A percentile compares a stretch with the other conserved stretches of the same genome.
phyloP scores from a whole-genome alignment of 2,113 vertebrate species.

The Amazona vittata region DNA sequence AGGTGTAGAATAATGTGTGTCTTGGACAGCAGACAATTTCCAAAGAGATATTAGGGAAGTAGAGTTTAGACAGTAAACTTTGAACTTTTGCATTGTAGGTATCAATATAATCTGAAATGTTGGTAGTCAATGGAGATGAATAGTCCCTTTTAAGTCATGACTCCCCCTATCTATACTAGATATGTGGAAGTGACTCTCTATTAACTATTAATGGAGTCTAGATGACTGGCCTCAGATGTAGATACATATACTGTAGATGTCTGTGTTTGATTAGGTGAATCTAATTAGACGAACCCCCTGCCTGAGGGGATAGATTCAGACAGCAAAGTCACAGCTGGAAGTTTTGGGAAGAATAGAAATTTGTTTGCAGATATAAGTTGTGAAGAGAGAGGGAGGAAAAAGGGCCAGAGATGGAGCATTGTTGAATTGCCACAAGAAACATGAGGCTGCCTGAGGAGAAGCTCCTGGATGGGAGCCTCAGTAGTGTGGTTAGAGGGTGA shows the following conservation, averaged over 20 bases:
- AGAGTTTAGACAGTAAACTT: background rate
- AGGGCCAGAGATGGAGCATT: background rate
- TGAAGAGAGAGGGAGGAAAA: background rate
- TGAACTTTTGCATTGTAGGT: background rate
- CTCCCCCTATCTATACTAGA: background rate
- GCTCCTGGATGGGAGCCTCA: background rate
- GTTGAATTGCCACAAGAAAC: background rate
- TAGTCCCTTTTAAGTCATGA: background rate
- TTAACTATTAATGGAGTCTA: background rate
- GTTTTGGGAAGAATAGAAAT: background rate
- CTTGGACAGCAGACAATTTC: background rate
- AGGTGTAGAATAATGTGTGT: background rate
- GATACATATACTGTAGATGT: background rate
- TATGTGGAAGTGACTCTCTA: background rate
- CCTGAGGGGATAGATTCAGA: background rate
- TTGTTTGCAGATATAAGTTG: background rate
- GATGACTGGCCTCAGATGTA: background rate
- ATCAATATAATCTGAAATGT: background rate
- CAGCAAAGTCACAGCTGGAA: background rate
- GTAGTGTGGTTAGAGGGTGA: background rate
- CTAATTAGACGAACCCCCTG: background rate
- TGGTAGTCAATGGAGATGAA: background rate
- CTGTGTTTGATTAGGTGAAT: background rate
- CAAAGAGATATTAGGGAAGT: background rate
- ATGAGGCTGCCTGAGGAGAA: background rate